Evolutionary conservation across 2,113 vertebrate genomes (phyloP).

Genomic region (rat (Rattus norvegicus)): DNA sequence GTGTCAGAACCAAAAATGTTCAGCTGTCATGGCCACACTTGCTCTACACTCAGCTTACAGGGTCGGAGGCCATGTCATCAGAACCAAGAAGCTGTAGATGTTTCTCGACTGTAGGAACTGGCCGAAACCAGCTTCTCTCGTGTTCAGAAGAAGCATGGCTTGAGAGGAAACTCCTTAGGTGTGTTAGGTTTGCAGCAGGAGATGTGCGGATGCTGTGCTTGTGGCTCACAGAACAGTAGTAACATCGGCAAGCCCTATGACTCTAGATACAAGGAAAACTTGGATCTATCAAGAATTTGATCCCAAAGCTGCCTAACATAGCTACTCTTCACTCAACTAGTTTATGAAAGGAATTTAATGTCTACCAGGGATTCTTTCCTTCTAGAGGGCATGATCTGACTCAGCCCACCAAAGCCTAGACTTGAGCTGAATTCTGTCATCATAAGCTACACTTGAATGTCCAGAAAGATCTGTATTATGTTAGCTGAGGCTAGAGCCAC

Average conservation of each 20-base stretch:
- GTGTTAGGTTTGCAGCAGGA: background rate
- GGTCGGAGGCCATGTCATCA: background rate
- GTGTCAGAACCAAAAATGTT: no score
- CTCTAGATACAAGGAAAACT: background rate
- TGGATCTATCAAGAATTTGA: background rate
- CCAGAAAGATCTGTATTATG: background rate
- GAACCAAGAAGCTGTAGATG: no score
- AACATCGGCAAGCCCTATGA: rapidly evolving
- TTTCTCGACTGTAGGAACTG: background rate
- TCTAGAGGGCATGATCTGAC: background rate
- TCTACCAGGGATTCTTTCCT: background rate
- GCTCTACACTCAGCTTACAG: background rate
- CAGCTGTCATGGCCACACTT: background rate
- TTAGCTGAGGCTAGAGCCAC: rapidly evolving
- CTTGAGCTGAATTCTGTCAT: background rate
- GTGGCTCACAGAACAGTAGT: background rate
- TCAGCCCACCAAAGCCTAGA: background rate
- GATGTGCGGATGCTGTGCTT: background rate
- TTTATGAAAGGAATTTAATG: background rate
- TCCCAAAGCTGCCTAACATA: background rate
- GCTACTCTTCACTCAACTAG: background rate
- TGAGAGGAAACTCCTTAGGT: background rate
- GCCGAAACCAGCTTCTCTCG: no score
- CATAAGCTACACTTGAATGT: no score
- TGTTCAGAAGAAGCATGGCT: background rate